Evolutionary conservation across 1,140 invertebrate genomes (phyloP), one percentile per base, ranked within the genome.

Genomic region (Platyura marginata): DNA sequence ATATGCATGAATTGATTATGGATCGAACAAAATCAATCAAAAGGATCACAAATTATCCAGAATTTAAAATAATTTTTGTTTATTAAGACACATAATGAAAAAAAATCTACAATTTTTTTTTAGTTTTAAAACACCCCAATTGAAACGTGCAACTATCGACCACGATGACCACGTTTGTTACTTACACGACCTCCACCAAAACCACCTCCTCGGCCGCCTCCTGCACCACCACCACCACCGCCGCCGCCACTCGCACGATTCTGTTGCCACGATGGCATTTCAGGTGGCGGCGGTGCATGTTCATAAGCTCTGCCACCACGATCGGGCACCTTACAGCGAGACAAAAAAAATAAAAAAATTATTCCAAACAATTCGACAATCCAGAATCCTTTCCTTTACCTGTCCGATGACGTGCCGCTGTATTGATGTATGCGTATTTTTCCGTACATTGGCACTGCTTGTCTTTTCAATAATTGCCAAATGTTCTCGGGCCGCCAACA

Each of bases 211-310:
- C 48, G 47, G 6, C 50, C 48, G 41, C 50, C 59, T 18, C 57
- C 45, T 6, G 54, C 49, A 22, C 52, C 44, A 19, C 51, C 47
- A 9, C 55, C 47, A 16, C 56, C 38, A 16, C 51, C 44, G 35
- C 48, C 46, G 6, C 50, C 48, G 41, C 50, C 59, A 16, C 57
- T 44, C 6, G 54, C 49, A 5, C 65, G 56, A 21, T 53, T 55
- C 37, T 55, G 51, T 22, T 83, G 75, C 82, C 89, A 95, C 1
- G 82, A 78, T 9, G 92, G 91, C 88, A 95, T 94, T 68, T 95
- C 92, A 10, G 88, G 88, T 4, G 90, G 88, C 1, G 92, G 92
- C 3, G 87, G 76, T 47, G 88, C 80, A 53, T 86, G 77, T 55
- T 95, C 90, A 52, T 75, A 75, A 1, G 90, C 79, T 47, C 91